Base-by-base conservation (phyloP, 2,888 invertebrate species). In the Oligia fasciuncula region DNA sequence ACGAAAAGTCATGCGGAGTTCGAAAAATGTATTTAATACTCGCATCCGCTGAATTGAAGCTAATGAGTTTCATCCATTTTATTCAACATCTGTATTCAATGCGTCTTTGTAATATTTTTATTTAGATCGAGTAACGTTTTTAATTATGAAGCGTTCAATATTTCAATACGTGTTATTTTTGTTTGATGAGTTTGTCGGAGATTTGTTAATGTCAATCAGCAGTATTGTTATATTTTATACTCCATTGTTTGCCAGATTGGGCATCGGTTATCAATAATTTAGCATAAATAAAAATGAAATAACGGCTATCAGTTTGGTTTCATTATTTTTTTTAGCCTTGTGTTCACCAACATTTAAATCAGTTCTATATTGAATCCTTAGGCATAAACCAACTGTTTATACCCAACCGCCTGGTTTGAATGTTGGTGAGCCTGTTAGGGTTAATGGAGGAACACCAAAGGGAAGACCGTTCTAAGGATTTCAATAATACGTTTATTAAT, bases 71-170 rank as follows among this genome's bases (percentile, higher is more conserved):
- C 78, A 85, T 86, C 70, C 70, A 86, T 86, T 89, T 83, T 79
- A 83, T 87, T 84, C 80, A 77, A 81, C 81, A 84, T 87, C 73
- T 29, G 73, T 76, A 89, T 84, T 81, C 80, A 84, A 81, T 80
- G 73, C 17, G 51, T 73, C 74, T 80, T 84, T 85, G 71, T 72
- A 63, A 78, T 77, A 72, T 77, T 80, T 76, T 78, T 69, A 72
- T 77, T 81, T 79, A 54, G 23, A 84, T 85, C 67, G 76, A 71
- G 81, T 82, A 74, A 86, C 86, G 81, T 73, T 84, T 87, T 87
- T 88, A 85, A 89, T 89, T 86, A 87, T 70, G 73, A 79, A 85
- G 79, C 79, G 79, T 83, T 75, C 70, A 80, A 77, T 77, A 76
- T 81, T 81, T 79, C 67, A 73, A 76, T 75, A 77, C 77, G 73